Percentiles rank a stretch among this genome's conserved stretches.
These are phyloP conservation scores for Mythimna ferrago DNA, from an alignment of 2,888 invertebrate genomes.

Conservation along the genomic window DNA sequence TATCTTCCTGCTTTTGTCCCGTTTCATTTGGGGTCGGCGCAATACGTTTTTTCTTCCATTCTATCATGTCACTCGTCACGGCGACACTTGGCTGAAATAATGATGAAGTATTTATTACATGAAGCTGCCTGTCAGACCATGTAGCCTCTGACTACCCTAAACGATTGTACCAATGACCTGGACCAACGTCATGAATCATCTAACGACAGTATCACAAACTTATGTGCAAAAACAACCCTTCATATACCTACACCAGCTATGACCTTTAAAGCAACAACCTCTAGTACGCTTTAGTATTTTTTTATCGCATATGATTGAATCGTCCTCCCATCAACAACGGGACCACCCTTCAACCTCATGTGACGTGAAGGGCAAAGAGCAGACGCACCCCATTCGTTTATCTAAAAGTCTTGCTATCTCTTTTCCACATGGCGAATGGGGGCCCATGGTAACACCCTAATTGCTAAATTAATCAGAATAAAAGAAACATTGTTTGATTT, in stretches of 20 bases:
- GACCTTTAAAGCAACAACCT: slow-evolving; percentile 1
- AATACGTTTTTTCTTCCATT: too few species aligned
- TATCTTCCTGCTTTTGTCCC: too few species aligned
- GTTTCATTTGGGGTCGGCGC: too few species aligned
- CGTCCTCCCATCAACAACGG: background rate
- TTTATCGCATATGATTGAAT: slow-evolving; percentile 33
- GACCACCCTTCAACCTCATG: slow-evolving; percentile 27
- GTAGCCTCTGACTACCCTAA: too few species aligned
- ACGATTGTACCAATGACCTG: too few species aligned
- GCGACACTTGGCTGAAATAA: too few species aligned
- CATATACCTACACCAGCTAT: background rate
- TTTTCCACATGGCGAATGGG: slow-evolving; percentile 5
- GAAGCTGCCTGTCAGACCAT: too few species aligned
- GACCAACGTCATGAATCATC: background rate
- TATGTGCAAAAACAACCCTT: background rate
- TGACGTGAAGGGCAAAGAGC: slow-evolving; percentile 39
- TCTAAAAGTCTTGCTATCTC: slow-evolving; percentile 14
- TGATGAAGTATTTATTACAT: too few species aligned
- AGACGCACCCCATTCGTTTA: slow-evolving; percentile 39
- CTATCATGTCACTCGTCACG: too few species aligned
- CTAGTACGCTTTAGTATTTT: background rate
- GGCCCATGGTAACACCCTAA: slow-evolving; percentile 11
- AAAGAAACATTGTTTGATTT: too few species aligned
- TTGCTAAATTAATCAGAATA: slow-evolving; percentile 30
- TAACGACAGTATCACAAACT: background rate